Conservation (phyloP, 64 coral and sea anemone species). For the Anthopleura sola region DNA sequence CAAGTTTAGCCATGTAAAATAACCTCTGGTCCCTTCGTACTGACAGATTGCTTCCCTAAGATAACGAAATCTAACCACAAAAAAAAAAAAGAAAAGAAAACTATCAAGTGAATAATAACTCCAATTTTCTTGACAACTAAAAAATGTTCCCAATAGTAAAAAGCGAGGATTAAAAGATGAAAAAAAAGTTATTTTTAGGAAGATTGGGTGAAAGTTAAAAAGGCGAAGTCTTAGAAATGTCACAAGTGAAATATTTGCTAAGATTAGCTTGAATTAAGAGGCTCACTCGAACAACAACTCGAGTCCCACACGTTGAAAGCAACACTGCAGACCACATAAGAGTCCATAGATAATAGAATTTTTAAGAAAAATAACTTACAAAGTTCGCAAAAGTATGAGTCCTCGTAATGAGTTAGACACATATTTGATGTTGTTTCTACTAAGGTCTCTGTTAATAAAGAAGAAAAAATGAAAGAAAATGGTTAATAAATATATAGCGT, state of each 20-base stretch:
- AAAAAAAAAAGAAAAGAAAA: not conserved
- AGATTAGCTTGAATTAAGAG: constrained; percentile 5
- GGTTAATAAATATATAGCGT: not conserved
- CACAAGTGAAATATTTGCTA: not conserved
- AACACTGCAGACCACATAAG: not conserved
- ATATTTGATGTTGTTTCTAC: not conserved
- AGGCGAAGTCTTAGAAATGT: not conserved
- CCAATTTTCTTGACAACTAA: not conserved
- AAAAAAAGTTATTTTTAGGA: not conserved
- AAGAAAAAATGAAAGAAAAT: not conserved
- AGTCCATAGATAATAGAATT: not conserved
- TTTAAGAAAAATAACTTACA: not conserved
- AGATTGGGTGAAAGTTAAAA: not conserved
- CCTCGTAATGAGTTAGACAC: not conserved
- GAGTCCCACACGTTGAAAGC: not conserved
- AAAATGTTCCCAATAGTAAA: not conserved
- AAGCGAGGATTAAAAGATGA: not conserved
- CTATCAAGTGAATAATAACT: not conserved
- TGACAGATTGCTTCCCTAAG: not conserved
- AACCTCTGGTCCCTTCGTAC: not conserved
- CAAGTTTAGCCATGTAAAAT: not conserved
- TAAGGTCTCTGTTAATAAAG: not conserved
- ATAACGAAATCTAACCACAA: not conserved
- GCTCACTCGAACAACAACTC: not conserved
- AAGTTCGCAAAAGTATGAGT: not conserved